Evolutionary conservation across 2,888 invertebrate species (phyloP), one percentile per base, ranked within the genome.

Genomic region (Dryomyza anilis): DNA sequence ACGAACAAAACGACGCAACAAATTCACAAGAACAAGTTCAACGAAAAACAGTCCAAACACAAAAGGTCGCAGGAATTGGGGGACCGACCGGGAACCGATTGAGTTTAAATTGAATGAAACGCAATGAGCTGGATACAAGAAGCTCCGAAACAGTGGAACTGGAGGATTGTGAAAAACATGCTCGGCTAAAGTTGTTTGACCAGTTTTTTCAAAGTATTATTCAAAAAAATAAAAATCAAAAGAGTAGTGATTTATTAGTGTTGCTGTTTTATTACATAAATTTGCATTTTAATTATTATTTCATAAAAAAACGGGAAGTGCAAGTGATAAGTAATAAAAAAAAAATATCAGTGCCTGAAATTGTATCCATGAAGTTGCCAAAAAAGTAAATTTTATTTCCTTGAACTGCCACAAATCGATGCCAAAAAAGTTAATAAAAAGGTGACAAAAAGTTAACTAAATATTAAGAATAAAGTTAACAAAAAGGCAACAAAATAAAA

Each of bases 131-230:
- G 39, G 39, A 60, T 36, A 33, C 16, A 39, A 50, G 52, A 19
- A 52, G 58, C 19, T n/a, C 30, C 29, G 23, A 33, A 50, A 52
- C 58, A 25, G 33, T 30, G 16, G 53, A n/a, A 33, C 56, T 16
- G 29, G 62, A 62, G 64, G 66, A 64, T 60, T 14, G 39, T 46
- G 39, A 45, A 64, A 60, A 65, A 29, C 25, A 63, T 64, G 29
- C 33, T 56, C 52, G 53, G 48, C 14, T 53, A 36, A 77, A 78
- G 77, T 77, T 72, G 77, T 67, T 72, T 74, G 76, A 74, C 77
- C 71, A 75, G 73, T 77, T 77, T 72, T 63, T 57, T 64, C 19
- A 39, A 30, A 56, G 53, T 50, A 59, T 46, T 36, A 29, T 64
- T 63, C 12, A 52, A 48, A 66, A 50, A 46, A 52, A 45, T 59